Evolutionary conservation across 2,888 invertebrate genomes (phyloP).

Genomic region (Lymantria dispar): DNA sequence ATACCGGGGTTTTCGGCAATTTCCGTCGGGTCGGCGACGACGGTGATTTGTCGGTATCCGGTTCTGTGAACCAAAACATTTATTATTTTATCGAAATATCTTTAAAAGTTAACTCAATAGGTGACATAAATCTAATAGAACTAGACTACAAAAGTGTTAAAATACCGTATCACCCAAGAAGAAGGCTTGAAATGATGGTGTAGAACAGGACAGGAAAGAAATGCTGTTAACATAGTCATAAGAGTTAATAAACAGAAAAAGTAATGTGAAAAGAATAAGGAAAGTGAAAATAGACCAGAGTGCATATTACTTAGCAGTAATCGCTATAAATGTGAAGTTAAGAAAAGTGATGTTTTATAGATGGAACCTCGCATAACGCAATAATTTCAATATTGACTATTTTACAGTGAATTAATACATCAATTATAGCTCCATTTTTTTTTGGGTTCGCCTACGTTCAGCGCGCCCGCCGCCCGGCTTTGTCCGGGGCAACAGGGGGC

Average conservation of each 20-base stretch:
- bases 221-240: conserved; percentile 34
- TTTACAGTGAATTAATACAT: no score
- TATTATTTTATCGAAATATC: not conserved
- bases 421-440: no score
- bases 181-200: conserved; percentile 43
- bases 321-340: not conserved
- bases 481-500: no score
- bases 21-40: conserved; percentile 96
- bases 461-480: no score
- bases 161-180: conserved; percentile 40
- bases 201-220: conserved; percentile 31
- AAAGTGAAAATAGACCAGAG: not conserved
- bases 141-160: conserved; percentile 22
- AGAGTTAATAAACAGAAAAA: conserved; percentile 15
- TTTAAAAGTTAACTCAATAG: not conserved
- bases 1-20: conserved; percentile 98
- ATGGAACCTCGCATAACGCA: no score
- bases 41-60: conserved; percentile 93
- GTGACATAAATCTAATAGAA: not conserved
- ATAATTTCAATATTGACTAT: no score
- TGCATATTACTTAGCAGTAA: not conserved
- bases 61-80: conserved; percentile 83
- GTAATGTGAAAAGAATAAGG: conserved; percentile 6
- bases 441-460: no score
- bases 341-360: no score